phyloP scores from a whole-genome alignment of 1,140 invertebrate species.

The Epicauta chinensis region DNA sequence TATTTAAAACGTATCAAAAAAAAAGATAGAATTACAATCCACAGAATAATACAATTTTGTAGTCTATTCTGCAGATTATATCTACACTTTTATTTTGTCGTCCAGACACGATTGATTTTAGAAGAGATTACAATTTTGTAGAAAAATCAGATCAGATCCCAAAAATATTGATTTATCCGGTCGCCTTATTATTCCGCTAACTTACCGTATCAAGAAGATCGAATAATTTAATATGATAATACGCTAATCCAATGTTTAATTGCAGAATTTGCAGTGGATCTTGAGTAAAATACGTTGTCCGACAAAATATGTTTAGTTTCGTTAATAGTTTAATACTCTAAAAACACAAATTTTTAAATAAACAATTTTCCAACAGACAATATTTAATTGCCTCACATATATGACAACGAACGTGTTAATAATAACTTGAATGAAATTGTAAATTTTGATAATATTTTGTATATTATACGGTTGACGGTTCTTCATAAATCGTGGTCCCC shows the following conservation, averaged over 20 bases:
- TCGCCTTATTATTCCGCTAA: too few species aligned
- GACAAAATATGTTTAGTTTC: slow-evolving; percentile 46
- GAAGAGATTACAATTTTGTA: too few species aligned
- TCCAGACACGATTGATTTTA: too few species aligned
- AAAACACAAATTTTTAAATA: background rate
- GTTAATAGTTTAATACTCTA: background rate
- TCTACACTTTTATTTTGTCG: too few species aligned
- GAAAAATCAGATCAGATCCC: too few species aligned
- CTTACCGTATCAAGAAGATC: slow-evolving; percentile 64
- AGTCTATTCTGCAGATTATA: too few species aligned
- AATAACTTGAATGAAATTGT: slow-evolving; percentile 75
- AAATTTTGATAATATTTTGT: slow-evolving; percentile 67
- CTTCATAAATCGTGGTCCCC: slow-evolving; percentile 63
- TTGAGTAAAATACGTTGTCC: slow-evolving; percentile 64
- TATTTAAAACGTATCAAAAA: too few species aligned
- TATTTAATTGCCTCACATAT: slow-evolving; percentile 47
- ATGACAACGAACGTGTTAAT: slow-evolving; percentile 69
- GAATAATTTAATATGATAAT: slow-evolving; percentile 59
- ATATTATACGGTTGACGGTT: slow-evolving; percentile 67
- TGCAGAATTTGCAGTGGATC: slow-evolving; percentile 55
- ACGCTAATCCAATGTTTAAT: slow-evolving; percentile 51
- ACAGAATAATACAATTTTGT: too few species aligned
- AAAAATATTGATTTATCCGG: too few species aligned
- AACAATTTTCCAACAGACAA: too few species aligned
- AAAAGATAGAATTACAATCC: too few species aligned